Evolutionary conservation across 2,888 invertebrate genomes (phyloP).

Genomic region (Diaprepes abbreviatus): DNA sequence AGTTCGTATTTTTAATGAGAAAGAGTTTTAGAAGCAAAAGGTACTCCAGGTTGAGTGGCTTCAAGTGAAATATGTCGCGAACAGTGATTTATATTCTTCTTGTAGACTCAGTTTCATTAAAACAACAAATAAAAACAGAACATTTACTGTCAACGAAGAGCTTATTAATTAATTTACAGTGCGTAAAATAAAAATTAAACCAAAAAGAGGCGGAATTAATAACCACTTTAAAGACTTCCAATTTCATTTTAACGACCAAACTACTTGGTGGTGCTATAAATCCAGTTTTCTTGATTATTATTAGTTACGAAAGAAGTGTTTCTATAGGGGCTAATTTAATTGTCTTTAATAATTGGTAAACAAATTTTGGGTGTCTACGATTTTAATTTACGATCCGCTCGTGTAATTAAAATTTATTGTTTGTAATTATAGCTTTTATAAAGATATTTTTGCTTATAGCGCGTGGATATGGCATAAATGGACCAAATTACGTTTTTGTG

Average conservation of each 20-base stretch:
- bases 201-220: background rate
- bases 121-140: no score
- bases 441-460: conserved; percentile 14
- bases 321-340: conserved; percentile 24
- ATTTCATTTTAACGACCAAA: conserved; percentile 15
- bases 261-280: conserved; percentile 12
- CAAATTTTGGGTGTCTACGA: conserved; percentile 26
- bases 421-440: conserved; percentile 16
- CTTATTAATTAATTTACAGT: no score
- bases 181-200: background rate
- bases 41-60: no score
- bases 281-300: conserved; percentile 17
- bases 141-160: no score
- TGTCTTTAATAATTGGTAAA: conserved; percentile 19
- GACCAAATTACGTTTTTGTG: conserved; percentile 4
- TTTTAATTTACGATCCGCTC: conserved; percentile 10
- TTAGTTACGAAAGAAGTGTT: conserved; percentile 6
- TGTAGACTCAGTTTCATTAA: no score
- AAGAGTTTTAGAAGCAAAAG: no score
- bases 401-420: conserved; percentile 21
- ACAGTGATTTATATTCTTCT: no score
- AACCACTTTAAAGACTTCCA: conserved; percentile 10
- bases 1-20: no score
- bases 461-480: conserved; percentile 18
- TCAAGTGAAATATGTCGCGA: no score